phyloP scores from a whole-genome alignment of 2,113 vertebrate genomes.

The Thunnus thynnus region DNA sequence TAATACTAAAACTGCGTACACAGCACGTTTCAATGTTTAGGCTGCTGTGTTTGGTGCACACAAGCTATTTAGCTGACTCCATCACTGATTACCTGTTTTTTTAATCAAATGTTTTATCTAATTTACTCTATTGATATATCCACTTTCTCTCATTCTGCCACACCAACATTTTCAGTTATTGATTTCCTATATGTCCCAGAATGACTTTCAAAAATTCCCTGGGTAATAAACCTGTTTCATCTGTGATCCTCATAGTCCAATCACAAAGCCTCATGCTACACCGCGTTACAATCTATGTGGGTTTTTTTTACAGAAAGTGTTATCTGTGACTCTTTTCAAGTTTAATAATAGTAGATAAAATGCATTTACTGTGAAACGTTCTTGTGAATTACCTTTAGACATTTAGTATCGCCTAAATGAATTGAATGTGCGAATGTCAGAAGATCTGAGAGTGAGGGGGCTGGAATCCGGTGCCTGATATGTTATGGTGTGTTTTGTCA shows the following conservation, averaged over 20 bases:
- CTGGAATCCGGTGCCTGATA: conserved; percentile 50
- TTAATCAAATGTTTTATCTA: conserved; percentile 11
- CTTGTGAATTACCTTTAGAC: not conserved
- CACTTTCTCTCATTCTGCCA: conserved; percentile 13
- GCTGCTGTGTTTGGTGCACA: not conserved
- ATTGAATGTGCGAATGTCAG: conserved; percentile 48
- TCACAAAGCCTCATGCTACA: not conserved
- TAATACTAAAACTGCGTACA: not conserved
- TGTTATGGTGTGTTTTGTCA: conserved; percentile 60
- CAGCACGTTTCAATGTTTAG: not conserved
- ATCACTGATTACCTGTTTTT: not conserved
- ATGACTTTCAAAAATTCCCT: conserved; percentile 25
- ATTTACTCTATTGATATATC: conserved; percentile 21
- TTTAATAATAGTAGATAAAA: not conserved
- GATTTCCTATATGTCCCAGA: conserved; percentile 10
- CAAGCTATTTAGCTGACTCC: not conserved
- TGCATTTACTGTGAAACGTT: not conserved
- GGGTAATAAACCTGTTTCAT: not conserved
- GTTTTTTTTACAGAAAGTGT: not conserved
- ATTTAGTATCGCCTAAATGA: conserved; percentile 37
- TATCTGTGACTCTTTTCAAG: not conserved
- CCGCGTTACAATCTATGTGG: not conserved
- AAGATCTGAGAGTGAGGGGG: conserved; percentile 52
- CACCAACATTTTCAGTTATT: conserved; percentile 33
- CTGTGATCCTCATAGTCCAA: conserved; percentile 1